These are phyloP conservation scores for Maniola jurtina DNA, from an alignment of 1,140 invertebrate species.

Conservation along the genomic window DNA sequence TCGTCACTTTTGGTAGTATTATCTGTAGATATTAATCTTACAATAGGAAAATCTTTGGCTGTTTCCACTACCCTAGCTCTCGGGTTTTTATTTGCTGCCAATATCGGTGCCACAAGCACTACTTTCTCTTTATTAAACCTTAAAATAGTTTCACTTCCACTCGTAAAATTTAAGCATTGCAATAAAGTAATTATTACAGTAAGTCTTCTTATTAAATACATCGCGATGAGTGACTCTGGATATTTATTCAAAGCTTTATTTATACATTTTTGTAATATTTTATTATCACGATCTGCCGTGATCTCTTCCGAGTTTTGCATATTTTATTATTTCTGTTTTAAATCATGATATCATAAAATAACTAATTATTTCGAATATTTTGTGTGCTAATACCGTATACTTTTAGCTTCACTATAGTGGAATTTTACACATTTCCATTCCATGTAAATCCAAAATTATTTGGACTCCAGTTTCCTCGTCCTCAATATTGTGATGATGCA, in stretches of 20 bases:
- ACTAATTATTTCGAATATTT: neutral
- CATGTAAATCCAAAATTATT: no score
- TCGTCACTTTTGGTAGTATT: slow-evolving; percentile 29
- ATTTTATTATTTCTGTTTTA: neutral
- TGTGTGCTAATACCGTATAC: no score
- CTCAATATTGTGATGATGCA: no score
- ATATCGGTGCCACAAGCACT: slow-evolving; percentile 50
- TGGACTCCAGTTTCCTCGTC: no score
- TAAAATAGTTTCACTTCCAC: neutral
- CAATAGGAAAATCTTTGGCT: slow-evolving; percentile 62
- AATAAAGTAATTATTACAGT: slow-evolving; percentile 16
- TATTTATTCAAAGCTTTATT: slow-evolving; percentile 41
- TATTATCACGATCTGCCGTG: slow-evolving; percentile 48
- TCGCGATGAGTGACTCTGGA: slow-evolving; percentile 18
- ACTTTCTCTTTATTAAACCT: slow-evolving; percentile 36
- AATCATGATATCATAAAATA: slow-evolving; percentile 24
- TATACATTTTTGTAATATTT: slow-evolving; percentile 47
- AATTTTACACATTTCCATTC: no score
- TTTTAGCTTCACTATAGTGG: no score
- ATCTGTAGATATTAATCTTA: slow-evolving; percentile 47
- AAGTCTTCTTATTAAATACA: slow-evolving; percentile 23
- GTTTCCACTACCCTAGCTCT: slow-evolving; percentile 50
- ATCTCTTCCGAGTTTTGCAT: slow-evolving; percentile 28
- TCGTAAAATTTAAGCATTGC: slow-evolving; percentile 6
- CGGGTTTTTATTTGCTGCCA: slow-evolving; percentile 46